phyloP scores from a whole-genome alignment of 2,113 vertebrate genomes.

The Hemichromis elongatus region DNA sequence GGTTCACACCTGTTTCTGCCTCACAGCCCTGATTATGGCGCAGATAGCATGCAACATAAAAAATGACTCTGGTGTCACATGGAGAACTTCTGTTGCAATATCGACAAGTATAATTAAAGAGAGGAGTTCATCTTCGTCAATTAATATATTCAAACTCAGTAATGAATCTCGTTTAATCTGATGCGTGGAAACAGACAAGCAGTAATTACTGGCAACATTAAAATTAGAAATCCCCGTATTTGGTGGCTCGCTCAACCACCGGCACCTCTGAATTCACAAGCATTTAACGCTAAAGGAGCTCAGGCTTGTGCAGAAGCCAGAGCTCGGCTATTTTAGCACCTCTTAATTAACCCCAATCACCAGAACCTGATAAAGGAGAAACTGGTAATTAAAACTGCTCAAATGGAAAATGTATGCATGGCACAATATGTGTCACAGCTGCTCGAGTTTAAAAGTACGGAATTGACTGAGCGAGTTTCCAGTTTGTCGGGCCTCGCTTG shows the following conservation, averaged over 20 bases:
- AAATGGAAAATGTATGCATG: conserved; percentile 9
- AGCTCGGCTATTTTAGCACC: background rate
- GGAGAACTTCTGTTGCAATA: background rate
- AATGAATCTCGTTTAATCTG: background rate
- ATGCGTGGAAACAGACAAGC: background rate
- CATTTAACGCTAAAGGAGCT: background rate
- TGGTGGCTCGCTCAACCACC: background rate
- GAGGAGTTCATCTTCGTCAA: conserved; percentile 26
- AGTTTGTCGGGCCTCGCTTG: background rate
- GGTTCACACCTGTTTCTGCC: background rate
- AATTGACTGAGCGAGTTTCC: background rate
- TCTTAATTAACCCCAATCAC: conserved; percentile 24
- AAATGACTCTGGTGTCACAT: conserved; percentile 1
- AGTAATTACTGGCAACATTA: background rate
- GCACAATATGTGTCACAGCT: background rate
- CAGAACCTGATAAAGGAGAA: background rate
- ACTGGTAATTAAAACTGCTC: conserved; percentile 22
- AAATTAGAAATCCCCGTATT: background rate
- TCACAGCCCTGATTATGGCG: conserved; percentile 1
- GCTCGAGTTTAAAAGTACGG: background rate
- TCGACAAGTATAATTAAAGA: conserved; percentile 33
- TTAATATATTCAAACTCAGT: conserved; percentile 25
- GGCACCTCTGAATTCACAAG: background rate
- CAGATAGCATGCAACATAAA: background rate
- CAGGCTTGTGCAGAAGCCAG: background rate